These are phyloP conservation scores for Spicauda simplicius DNA, from an alignment of 2,888 invertebrate genomes.

Conservation along the genomic window DNA sequence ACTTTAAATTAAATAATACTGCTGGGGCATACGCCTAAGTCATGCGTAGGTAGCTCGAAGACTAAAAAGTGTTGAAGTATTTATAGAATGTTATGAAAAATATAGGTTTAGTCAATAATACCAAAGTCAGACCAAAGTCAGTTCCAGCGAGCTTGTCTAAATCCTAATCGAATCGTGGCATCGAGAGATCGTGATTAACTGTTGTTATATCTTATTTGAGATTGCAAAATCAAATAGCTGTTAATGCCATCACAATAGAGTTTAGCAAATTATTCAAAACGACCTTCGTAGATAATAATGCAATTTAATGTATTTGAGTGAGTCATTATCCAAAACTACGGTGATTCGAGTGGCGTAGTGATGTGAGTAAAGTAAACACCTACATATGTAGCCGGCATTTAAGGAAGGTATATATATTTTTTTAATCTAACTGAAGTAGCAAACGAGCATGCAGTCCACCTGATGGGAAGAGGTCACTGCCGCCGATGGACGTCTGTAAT, in stretches of 20 bases:
- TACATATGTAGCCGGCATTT: too few relatives aligned
- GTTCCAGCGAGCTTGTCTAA: neutral
- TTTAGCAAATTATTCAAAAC: constrained; percentile 1
- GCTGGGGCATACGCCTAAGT: too few relatives aligned
- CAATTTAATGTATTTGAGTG: constrained; percentile 6
- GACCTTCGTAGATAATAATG: constrained; percentile 5
- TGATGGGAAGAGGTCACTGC: too few relatives aligned
- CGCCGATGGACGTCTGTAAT: too few relatives aligned
- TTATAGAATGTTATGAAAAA: neutral
- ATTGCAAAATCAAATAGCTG: constrained; percentile 13
- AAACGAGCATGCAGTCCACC: too few relatives aligned
- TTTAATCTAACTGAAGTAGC: too few relatives aligned
- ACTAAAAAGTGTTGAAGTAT: neutral
- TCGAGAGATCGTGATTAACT: constrained; percentile 23
- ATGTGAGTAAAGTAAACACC: too few relatives aligned
- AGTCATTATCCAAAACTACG: neutral
- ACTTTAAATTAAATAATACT: too few relatives aligned
- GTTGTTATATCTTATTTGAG: constrained; percentile 1
- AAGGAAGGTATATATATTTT: too few relatives aligned
- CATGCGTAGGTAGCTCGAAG: neutral
- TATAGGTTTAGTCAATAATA: neutral
- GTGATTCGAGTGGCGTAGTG: neutral
- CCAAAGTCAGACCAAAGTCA: constrained; percentile 9
- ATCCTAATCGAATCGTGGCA: constrained; percentile 25
- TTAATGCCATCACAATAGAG: neutral